Percentiles rank a stretch among this genome's conserved stretches.
Evolutionary conservation across 2,888 invertebrate genomes (phyloP).

Genomic region (Polymixis lichenea): DNA sequence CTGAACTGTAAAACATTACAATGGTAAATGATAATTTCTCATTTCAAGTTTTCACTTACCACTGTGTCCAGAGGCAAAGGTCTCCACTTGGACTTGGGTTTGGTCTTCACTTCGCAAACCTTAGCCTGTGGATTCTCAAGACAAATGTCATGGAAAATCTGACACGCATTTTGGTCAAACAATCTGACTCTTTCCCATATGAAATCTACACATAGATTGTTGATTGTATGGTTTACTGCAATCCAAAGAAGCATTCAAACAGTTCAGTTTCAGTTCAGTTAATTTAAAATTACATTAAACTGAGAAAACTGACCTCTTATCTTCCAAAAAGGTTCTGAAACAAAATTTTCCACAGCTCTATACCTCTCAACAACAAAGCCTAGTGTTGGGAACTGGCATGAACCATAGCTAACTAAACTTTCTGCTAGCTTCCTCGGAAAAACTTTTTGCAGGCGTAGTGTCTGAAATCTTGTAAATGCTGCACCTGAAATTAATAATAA

Average conservation of each 20-base stretch:
- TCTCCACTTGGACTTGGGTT: slow-evolving; percentile 98
- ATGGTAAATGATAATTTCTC: too few species aligned
- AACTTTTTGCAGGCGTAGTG: slow-evolving; percentile 95
- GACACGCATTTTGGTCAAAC: slow-evolving; percentile 96
- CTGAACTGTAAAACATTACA: not conserved
- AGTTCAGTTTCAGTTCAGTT: not conserved
- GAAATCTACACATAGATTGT: slow-evolving; percentile 95
- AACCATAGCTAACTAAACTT: slow-evolving; percentile 98
- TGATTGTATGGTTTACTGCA: slow-evolving; percentile 94
- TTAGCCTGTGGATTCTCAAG: slow-evolving; percentile 93
- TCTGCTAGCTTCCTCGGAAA: slow-evolving; percentile 94
- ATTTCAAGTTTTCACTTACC: slow-evolving; percentile 87
- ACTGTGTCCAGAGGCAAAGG: slow-evolving; percentile 99
- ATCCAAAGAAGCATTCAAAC: slow-evolving; percentile 1
- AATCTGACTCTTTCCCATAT: slow-evolving; percentile 96
- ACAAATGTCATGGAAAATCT: slow-evolving; percentile 95
- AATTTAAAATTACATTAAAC: slow-evolving; percentile 25
- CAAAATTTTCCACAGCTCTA: slow-evolving; percentile 97
- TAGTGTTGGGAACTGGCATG: slow-evolving; percentile 99
- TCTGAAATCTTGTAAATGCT: slow-evolving; percentile 99
- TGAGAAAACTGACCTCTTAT: slow-evolving; percentile 92
- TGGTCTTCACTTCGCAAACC: slow-evolving; percentile 94
- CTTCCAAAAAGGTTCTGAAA: slow-evolving; percentile 99
- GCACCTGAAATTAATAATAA: slow-evolving; percentile 92
- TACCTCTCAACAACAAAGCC: slow-evolving; percentile 99